These are phyloP conservation scores for Drosophila paranaensis DNA, from an alignment of 2,888 invertebrate genomes.

Conservation along the genomic window DNA sequence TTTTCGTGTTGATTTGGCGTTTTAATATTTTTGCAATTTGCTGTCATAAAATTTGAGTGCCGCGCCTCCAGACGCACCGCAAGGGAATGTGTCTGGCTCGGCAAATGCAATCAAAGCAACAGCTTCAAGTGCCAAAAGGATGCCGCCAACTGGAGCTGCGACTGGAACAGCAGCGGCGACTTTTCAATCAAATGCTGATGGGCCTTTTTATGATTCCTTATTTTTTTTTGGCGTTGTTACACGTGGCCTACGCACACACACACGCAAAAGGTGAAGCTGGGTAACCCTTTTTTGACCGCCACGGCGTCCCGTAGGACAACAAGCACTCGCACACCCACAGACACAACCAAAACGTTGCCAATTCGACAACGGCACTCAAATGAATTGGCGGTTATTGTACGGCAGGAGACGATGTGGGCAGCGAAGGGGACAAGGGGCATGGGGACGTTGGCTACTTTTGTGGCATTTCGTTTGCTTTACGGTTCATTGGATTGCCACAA, in stretches of 20 bases:
- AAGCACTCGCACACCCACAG: constrained; percentile 27
- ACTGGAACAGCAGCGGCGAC: constrained; percentile 35
- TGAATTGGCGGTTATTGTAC: constrained; percentile 76
- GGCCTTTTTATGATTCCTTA: constrained; percentile 64
- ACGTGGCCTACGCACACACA: background rate
- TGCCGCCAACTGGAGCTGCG: constrained; percentile 45
- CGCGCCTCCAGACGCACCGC: constrained; percentile 18
- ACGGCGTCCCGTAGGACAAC: constrained; percentile 63
- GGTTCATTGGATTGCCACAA: constrained; percentile 70
- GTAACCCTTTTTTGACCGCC: constrained; percentile 71
- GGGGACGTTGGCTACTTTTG: constrained; percentile 25
- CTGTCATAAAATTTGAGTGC: constrained; percentile 69
- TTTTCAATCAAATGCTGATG: constrained; percentile 76
- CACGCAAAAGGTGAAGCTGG: constrained; percentile 46
- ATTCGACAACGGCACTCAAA: constrained; percentile 81
- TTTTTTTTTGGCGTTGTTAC: background rate
- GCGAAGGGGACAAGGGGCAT: too few relatives aligned
- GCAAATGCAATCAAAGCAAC: constrained; percentile 73
- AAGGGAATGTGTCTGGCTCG: constrained; percentile 11
- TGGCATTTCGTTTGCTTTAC: constrained; percentile 72
- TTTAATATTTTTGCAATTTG: constrained; percentile 71
- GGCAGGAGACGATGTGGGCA: background rate
- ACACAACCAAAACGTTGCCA: constrained; percentile 67
- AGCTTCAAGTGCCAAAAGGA: constrained; percentile 51
- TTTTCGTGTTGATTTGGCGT: constrained; percentile 47